These are phyloP conservation scores for Atrina japonica DNA, from an alignment of 2,888 invertebrate genomes.

Conservation along the genomic window DNA sequence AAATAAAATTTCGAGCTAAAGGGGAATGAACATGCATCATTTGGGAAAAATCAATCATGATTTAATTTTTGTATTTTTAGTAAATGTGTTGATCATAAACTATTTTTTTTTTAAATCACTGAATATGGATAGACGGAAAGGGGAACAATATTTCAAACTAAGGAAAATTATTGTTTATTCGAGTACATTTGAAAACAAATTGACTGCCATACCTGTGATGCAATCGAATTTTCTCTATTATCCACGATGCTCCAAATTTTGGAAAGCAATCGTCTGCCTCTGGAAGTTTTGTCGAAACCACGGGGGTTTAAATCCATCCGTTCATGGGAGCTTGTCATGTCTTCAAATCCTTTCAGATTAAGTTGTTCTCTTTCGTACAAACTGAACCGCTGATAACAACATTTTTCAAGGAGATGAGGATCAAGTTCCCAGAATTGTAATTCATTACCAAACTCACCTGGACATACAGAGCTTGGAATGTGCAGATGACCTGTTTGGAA, in stretches of 20 bases:
- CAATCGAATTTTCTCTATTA: slow-evolving; percentile 31
- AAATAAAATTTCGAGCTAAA: no score
- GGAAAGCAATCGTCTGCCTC: slow-evolving; percentile 18
- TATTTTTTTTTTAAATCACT: no score
- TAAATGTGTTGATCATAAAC: no score
- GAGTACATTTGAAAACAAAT: no score
- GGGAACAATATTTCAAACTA: no score
- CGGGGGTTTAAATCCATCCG: no score
- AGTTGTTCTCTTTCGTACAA: not conserved
- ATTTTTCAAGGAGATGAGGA: slow-evolving; percentile 49
- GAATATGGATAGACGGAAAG: no score
- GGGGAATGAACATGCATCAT: no score
- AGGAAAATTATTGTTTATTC: no score
- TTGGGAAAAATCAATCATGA: no score
- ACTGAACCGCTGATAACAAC: slow-evolving; percentile 54
- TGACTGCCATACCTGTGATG: slow-evolving; percentile 13
- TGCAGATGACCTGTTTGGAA: slow-evolving; percentile 54
- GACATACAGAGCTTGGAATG: slow-evolving; percentile 51
- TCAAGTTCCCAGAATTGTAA: slow-evolving; percentile 55
- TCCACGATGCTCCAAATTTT: slow-evolving; percentile 51
- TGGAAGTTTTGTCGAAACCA: slow-evolving; percentile 35
- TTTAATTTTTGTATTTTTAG: no score
- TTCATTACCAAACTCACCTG: slow-evolving; percentile 50
- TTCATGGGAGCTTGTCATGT: no score
- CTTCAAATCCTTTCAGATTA: slow-evolving; percentile 14